Conservation (phyloP, 1,140 invertebrate species). For the Heliconius hermathena region DNA sequence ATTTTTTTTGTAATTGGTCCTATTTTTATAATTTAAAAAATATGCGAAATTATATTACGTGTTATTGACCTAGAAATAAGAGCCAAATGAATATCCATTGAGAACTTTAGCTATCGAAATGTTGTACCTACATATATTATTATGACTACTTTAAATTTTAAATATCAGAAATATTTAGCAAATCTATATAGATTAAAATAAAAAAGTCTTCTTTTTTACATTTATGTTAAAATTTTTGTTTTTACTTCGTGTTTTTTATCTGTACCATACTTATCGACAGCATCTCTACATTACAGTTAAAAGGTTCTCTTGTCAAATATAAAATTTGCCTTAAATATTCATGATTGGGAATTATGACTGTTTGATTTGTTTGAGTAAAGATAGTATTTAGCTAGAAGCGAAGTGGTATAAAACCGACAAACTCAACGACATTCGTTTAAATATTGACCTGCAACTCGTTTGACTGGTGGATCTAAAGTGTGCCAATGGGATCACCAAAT, state of each 20-base stretch:
- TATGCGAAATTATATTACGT: neutral
- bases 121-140: neutral
- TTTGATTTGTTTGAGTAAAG: constrained; percentile 8
- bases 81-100: neutral
- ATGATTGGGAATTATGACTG: neutral
- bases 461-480: constrained; percentile 45
- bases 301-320: neutral
- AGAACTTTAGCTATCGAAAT: neutral
- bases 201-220: too few species aligned
- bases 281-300: neutral
- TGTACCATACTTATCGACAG: neutral
- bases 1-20: neutral
- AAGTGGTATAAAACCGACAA: constrained; percentile 1
- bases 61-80: neutral
- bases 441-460: constrained; percentile 43
- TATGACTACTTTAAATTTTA: neutral
- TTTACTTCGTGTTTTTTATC: neutral
- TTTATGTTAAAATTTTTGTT: too few species aligned
- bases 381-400: constrained; percentile 18
- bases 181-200: too few species aligned
- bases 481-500: constrained; percentile 54
- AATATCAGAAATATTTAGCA: too few species aligned
- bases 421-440: constrained; percentile 37
- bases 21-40: neutral
- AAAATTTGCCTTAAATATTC: neutral